Conservation (phyloP, 2,888 invertebrate genomes). For the Volucella zonaria region DNA sequence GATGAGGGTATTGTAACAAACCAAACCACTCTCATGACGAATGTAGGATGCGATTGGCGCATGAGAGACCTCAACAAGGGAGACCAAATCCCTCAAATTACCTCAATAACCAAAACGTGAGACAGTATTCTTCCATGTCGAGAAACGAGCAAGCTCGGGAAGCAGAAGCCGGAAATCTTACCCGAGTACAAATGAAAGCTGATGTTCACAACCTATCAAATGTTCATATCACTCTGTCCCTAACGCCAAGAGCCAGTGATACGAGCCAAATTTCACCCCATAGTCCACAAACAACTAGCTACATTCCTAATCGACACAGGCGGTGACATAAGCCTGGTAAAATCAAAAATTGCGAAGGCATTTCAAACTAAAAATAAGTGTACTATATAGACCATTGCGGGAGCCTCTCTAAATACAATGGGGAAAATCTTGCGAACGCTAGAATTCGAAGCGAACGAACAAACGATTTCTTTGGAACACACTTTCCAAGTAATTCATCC, state of each 20-base stretch:
- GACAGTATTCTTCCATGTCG: neutral
- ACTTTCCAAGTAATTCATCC: too few species aligned
- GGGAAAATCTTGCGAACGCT: too few species aligned
- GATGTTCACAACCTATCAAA: neutral
- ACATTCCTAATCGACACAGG: constrained; percentile 18
- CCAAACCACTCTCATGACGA: neutral
- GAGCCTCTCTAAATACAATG: too few species aligned
- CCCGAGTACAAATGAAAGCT: constrained; percentile 1
- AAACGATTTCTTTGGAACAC: too few species aligned
- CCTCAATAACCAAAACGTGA: neutral
- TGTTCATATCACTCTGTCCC: constrained; percentile 13
- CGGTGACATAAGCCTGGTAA: too few species aligned
- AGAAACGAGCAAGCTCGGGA: constrained; percentile 2
- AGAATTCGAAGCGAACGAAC: too few species aligned
- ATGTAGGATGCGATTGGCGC: neutral
- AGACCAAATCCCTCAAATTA: neutral
- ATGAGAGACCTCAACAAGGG: neutral
- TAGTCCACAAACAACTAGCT: neutral
- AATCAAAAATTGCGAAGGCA: too few species aligned
- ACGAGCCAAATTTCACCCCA: neutral
- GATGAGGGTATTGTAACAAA: neutral
- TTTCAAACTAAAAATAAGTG: too few species aligned
- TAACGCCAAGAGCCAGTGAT: constrained; percentile 8
- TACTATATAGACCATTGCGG: too few species aligned
- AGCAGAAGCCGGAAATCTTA: constrained; percentile 1